Evolutionary conservation across 2,888 invertebrate genomes (phyloP), one percentile per base, ranked within the genome.

Genomic region (Meliscaeva auricollis): DNA sequence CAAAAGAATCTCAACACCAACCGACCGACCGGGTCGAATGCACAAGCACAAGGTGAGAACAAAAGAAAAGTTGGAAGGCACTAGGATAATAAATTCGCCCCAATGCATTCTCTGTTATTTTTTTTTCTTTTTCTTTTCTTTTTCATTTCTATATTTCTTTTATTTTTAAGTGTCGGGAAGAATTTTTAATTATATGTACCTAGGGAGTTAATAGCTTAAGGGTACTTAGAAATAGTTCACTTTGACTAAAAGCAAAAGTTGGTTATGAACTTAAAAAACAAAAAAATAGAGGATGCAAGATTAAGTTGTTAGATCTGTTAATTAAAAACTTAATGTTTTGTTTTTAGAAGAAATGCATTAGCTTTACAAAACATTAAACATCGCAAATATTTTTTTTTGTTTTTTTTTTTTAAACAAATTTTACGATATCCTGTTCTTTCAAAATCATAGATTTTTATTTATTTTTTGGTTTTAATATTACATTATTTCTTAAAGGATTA

Each of bases 171-270:
- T 78, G 52, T 60, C 41, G 30, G 68, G 78, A 54, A 48, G 54
- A 62, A 69, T 74, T 83, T 83, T 78, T 78, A 78, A 78, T 74
- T 73, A 78, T 48, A 32, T 38, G 9, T 38, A 32, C 44, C n/a
- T 62, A 15, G 17, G 54, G 80, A 75, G 60, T 22, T 38, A 60
- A 68, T 26, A 54, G 66, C 66, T 82, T 68, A 54, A 73, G 48
- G 73, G 62, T 44, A 68, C 52, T 77, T 62, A 11, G 52, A 15
- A 38, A 30, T 17, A 66, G 56, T 60, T 64, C 44, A 54, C 60
- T 68, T 80, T 75, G 52, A 64, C n/a, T 32, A 1, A 56, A 22
- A 52, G 35, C 41, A n/a, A 15, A 15, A 52, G 22, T 17, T 54
- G 11, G 20, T 41, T 64, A 62, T 9, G 30, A 32, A 32, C 11